phyloP scores from a whole-genome alignment of 2,888 invertebrate species.

The Leucophora obtusa region DNA sequence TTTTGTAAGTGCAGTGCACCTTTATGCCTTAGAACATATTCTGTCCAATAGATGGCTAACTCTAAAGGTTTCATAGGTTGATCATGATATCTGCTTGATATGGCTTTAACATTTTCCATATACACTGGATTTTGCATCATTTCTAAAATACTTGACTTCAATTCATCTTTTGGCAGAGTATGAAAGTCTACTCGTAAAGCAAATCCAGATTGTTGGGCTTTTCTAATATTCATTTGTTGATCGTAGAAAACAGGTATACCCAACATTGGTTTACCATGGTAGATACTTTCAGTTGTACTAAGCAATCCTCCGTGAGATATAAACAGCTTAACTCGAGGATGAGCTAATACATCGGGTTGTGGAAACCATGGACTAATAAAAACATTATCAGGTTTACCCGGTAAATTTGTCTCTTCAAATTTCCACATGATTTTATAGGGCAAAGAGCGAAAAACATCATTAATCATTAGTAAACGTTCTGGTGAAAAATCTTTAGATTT shows the following conservation, averaged over 20 bases:
- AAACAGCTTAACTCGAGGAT: conserved; percentile 79
- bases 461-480: conserved; percentile 50
- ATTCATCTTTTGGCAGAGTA: conserved; percentile 11
- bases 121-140: conserved; percentile 65
- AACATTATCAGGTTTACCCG: conserved; percentile 70
- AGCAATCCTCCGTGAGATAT: conserved; percentile 81
- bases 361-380: conserved; percentile 76
- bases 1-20: conserved; percentile 70
- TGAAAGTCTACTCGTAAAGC: conserved; percentile 70
- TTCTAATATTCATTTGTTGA: conserved; percentile 75
- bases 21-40: conserved; percentile 71
- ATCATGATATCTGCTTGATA: conserved; percentile 72
- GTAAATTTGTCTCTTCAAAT: conserved; percentile 59
- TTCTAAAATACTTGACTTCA: conserved; percentile 39
- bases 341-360: conserved; percentile 77
- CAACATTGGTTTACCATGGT: conserved; percentile 78
- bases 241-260: conserved; percentile 78
- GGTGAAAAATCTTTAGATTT: conserved; percentile 64
- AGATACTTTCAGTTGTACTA: conserved; percentile 79
- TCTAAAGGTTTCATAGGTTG: conserved; percentile 72
- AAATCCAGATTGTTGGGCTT: conserved; percentile 70
- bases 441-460: conserved; percentile 63
- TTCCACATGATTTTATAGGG: conserved; percentile 71
- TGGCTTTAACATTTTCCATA: conserved; percentile 56
- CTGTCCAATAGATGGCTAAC: conserved; percentile 73